Evolutionary conservation across 2,888 invertebrate species (phyloP), one percentile per base, ranked within the genome.

Genomic region (Himalopsyche tibetana): DNA sequence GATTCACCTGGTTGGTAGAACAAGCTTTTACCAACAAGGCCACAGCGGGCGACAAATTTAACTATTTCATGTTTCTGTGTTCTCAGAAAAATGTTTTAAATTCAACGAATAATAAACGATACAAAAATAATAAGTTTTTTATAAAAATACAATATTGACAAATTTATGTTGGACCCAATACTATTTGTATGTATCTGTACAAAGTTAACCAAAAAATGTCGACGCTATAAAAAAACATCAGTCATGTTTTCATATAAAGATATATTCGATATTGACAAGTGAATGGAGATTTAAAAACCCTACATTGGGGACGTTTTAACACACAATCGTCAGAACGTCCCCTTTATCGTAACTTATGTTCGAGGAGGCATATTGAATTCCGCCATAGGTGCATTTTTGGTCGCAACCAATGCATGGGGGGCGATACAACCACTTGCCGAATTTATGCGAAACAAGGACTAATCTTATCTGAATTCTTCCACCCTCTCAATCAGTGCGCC

Each of bases 381-480:
- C 63, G 56, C 69, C 82, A 55, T 80, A 83, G 82, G 56, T 69
- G 74, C 42, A 63, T 80, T 38, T 40, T 63, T 36, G 69, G 79
- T 74, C 40, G 55, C 55, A 80, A 69, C 55, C 56, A 81, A 69
- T 82, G 84, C 36, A 56, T 12, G 82, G 82, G 84, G 45, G 38
- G 55, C 55, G 74, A 83, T 86, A 80, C 79, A 63, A 80, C 82
- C 84, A 84, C 85, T 86, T 86, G 84, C 69, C 85, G 85, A 85
- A 87, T 87, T 81, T 84, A 87, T 87, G 84, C 85, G 86, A 87
- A 88, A 88, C 87, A 88, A 85, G 85, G 85, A 84, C 87, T 88
- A 88, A 88, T 88, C 88, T 88, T 88, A 88, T 88, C 88, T 85
- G 86, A 86, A 86, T 82, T 56, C 86, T 81, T 40, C 85, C 85